These are phyloP conservation scores for Ophioderma brevispina DNA, from an alignment of 35 echinoderm and acorn worm genomes.

Conservation along the genomic window DNA sequence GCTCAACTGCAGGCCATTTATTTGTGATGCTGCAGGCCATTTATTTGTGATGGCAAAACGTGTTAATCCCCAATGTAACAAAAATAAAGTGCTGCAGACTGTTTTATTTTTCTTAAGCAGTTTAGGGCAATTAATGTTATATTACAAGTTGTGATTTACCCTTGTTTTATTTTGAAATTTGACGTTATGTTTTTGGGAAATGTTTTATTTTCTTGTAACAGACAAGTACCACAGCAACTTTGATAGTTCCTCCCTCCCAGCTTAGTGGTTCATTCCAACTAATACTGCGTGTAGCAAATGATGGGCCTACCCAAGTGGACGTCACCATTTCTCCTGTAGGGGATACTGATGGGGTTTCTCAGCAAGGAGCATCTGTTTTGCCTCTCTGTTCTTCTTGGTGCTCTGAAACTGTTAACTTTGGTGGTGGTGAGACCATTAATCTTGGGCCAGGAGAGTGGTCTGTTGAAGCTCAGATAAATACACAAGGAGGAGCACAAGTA, in stretches of 20 bases:
- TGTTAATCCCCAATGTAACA: no score
- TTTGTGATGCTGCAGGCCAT: no score
- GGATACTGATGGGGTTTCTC: slow-evolving; percentile 4
- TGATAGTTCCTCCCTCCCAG: slow-evolving; percentile 63
- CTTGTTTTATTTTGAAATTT: no score
- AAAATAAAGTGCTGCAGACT: no score
- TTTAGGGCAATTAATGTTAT: no score
- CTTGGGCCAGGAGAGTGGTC: slow-evolving; percentile 65
- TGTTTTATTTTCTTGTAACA: no score
- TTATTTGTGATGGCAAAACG: no score
- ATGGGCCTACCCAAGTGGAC: slow-evolving; percentile 54
- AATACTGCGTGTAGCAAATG: slow-evolving; percentile 57
- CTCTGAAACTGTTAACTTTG: slow-evolving; percentile 26
- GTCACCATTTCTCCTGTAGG: slow-evolving; percentile 60
- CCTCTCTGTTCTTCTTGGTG: slow-evolving; percentile 72
- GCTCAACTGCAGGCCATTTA: no score
- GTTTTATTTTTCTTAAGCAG: no score
- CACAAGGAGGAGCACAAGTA: slow-evolving; percentile 76
- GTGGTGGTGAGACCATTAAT: slow-evolving; percentile 13
- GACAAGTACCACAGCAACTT: slow-evolving; percentile 44
- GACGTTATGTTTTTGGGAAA: no score
- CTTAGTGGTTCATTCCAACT: slow-evolving; percentile 67
- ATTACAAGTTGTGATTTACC: no score
- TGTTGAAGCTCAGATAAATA: slow-evolving; percentile 42
- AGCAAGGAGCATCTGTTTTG: slow-evolving; percentile 35